A percentile compares a stretch with the other conserved stretches of the same genome.
These are phyloP conservation scores for Lerema accius DNA, from an alignment of 1,140 invertebrate species.

Conservation along the genomic window DNA sequence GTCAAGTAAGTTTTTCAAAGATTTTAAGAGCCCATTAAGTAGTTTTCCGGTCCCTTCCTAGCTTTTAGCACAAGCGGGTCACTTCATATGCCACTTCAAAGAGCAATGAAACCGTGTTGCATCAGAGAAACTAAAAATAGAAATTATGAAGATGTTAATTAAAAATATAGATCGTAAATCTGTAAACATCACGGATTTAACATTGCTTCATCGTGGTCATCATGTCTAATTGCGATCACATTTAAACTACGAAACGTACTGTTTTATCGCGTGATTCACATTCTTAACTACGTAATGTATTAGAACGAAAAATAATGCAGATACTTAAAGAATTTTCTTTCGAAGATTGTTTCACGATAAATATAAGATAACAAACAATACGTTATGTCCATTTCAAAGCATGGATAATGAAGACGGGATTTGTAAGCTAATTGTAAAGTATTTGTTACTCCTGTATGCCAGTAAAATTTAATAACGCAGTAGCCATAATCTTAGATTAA, in stretches of 20 bases:
- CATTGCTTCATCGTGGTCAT: conserved; percentile 1
- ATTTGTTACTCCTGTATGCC: too few relatives aligned
- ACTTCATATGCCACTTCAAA: background rate
- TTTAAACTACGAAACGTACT: background rate
- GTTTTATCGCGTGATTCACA: conserved; percentile 7
- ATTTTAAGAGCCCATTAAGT: too few relatives aligned
- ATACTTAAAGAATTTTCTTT: background rate
- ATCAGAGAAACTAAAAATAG: background rate
- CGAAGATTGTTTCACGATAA: background rate
- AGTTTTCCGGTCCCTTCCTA: too few relatives aligned
- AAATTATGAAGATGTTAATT: background rate
- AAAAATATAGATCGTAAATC: conserved; percentile 14
- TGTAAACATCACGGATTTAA: background rate
- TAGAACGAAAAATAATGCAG: background rate
- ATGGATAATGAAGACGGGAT: too few relatives aligned
- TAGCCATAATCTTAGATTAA: too few relatives aligned
- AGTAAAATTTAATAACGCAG: too few relatives aligned
- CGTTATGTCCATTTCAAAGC: too few relatives aligned
- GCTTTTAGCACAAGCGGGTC: background rate
- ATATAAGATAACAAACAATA: too few relatives aligned
- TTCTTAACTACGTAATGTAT: background rate
- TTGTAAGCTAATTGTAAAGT: too few relatives aligned
- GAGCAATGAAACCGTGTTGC: background rate
- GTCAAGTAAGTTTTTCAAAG: too few relatives aligned
- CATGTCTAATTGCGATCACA: conserved; percentile 9